Conservation (phyloP, 2,888 invertebrate species). For the Rhagophthalmus giganteus region DNA sequence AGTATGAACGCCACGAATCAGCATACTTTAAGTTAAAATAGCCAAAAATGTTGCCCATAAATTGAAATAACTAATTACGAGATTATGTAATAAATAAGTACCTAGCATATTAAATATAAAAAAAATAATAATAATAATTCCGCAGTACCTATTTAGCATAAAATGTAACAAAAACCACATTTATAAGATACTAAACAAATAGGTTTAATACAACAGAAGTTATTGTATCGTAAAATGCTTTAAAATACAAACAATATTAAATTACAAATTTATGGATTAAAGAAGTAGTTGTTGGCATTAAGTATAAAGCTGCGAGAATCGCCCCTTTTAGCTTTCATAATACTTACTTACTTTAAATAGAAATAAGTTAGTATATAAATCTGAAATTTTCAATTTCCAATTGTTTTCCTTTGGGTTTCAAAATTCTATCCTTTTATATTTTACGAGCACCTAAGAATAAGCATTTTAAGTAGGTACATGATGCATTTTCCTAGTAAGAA, state of each 20-base stretch:
- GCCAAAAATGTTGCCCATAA: too few relatives aligned
- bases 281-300: too few relatives aligned
- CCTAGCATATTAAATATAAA: too few relatives aligned
- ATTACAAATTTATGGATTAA: conserved; percentile 4
- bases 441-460: conserved; percentile 6
- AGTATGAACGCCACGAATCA: too few relatives aligned
- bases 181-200: neutral
- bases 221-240: neutral
- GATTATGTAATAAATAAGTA: too few relatives aligned
- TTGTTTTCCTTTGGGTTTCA: conserved; percentile 6
- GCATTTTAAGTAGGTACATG: conserved; percentile 15
- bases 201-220: neutral
- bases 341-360: too few relatives aligned
- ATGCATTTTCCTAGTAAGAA: conserved; percentile 22
- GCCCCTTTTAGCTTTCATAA: too few relatives aligned
- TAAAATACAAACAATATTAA: conserved; percentile 3
- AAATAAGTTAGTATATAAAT: too few relatives aligned
- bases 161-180: neutral
- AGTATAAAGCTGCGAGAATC: too few relatives aligned
- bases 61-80: too few relatives aligned
- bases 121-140: too few relatives aligned
- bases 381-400: neutral
- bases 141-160: neutral
- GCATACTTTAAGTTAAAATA: too few relatives aligned
- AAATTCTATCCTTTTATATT: conserved; percentile 7